Evolutionary conservation across 2,797 vertebrate species (phyloP).

Genomic region (Pelochelys cantorii): DNA sequence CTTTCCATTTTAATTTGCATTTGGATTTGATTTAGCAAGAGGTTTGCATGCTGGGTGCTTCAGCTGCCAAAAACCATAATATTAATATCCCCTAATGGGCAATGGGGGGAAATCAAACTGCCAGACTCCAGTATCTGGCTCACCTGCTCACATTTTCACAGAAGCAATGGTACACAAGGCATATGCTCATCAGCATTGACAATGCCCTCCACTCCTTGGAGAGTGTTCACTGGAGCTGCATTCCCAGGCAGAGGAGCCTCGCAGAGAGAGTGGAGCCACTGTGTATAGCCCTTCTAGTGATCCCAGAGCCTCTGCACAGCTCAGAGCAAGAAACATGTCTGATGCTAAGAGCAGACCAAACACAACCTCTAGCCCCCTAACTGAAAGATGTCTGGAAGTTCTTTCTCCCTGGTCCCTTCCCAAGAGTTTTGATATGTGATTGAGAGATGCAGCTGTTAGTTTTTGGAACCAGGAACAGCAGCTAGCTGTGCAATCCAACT

Average conservation of each 20-base stretch:
- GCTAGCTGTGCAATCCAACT: too few species aligned
- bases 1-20: neutral
- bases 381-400: neutral
- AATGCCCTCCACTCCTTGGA: neutral
- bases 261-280: neutral
- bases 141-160: neutral
- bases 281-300: neutral
- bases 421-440: too few species aligned
- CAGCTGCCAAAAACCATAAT: neutral
- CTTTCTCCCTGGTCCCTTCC: neutral
- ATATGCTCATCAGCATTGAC: neutral
- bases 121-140: neutral
- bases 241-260: neutral
- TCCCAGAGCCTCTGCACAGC: neutral
- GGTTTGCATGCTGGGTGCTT: neutral
- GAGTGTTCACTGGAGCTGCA: neutral
- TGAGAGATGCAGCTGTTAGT: neutral
- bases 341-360: neutral
- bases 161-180: too few species aligned
- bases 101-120: neutral
- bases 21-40: neutral
- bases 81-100: neutral
- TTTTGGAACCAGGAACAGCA: neutral
- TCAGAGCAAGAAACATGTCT: neutral
- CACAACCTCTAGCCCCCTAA: neutral